These are phyloP conservation scores for Agrotis ipsilon DNA, from an alignment of 2,888 invertebrate genomes.

Conservation along the genomic window DNA sequence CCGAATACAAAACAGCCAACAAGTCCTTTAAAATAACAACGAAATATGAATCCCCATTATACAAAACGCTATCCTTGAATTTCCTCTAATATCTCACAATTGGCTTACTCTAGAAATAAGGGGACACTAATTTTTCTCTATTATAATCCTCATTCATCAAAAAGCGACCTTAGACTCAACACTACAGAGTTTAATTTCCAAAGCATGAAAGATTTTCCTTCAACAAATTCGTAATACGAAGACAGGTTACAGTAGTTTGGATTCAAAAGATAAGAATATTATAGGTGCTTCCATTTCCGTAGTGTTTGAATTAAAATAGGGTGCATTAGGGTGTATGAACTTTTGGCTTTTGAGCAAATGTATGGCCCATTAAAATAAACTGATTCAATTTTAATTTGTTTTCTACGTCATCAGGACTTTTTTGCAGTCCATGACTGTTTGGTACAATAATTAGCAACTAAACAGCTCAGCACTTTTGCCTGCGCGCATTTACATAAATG, in stretches of 20 bases:
- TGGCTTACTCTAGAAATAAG: conserved; percentile 52
- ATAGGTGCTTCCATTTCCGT: conserved; percentile 52
- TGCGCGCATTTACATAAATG: no score
- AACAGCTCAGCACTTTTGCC: no score
- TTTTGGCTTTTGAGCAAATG: conserved; percentile 5
- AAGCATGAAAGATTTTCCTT: conserved; percentile 24
- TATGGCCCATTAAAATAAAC: no score
- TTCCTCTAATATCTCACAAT: conserved; percentile 61
- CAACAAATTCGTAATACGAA: conserved; percentile 45
- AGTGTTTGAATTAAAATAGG: conserved; percentile 41
- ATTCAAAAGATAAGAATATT: conserved; percentile 52
- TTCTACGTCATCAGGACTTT: no score
- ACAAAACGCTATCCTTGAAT: conserved; percentile 51
- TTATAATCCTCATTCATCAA: conserved; percentile 25
- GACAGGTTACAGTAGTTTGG: conserved; percentile 51
- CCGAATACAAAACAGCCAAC: conserved; percentile 15
- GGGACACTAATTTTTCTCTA: conserved; percentile 53
- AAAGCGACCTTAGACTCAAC: conserved; percentile 7
- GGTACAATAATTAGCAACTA: no score
- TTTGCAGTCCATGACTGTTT: no score
- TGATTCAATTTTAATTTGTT: no score
- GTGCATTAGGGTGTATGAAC: conserved; percentile 17
- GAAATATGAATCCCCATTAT: conserved; percentile 55
- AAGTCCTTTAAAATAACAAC: conserved; percentile 39
- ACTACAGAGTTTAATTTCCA: conserved; percentile 1